Base-by-base conservation (phyloP, 2,888 invertebrate species). In the Mylabris sibirica region DNA sequence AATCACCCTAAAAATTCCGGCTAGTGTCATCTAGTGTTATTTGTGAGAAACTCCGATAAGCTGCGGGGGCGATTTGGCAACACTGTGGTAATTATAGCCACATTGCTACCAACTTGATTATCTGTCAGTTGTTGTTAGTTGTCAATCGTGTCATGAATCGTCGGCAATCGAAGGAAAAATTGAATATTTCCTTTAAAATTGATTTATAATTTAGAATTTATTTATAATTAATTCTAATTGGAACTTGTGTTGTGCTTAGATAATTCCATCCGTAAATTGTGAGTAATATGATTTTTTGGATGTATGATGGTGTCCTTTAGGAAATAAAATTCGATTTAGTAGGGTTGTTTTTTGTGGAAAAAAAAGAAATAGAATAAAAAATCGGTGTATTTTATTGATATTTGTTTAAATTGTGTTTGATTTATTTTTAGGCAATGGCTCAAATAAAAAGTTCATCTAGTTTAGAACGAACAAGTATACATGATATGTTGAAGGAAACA, bases 401-500 rank as follows among this genome's bases (percentile, higher is more conserved):
- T 41, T 41, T 41, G 41, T 35, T 35, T 9, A 35, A 35, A 35
- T 11, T 11, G 12, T 35, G 12, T 1, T 35, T 12, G 35, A 30
- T 30, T 30, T 38, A 38, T 38, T 69, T 68, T 71, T 63, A 66
- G 63, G 74, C 76, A 72, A 84, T 81, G 82, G 82, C 84, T 62
- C 84, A 83, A 74, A 74, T 83, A 69, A 84, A 70, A 84, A 85
- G 79, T 74, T 79, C 81, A 63, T 72, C 75, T 64, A 82, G 79
- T 70, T 79, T 84, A 60, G 92, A 92, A 82, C 87, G 91, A 75
- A 84, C 85, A 44, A 92, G 92, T 83, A 93, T 94, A 82, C 94
- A 94, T 83, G 94, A 94, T 87, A 94, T 94, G 94, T 84, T 94
- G 70, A 94, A 93, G 83, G 94, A 94, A 80, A 91, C 93, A 59